Evolutionary conservation across 1,140 invertebrate genomes (phyloP).

Genomic region (Ceratoteleas bidentatus): DNA sequence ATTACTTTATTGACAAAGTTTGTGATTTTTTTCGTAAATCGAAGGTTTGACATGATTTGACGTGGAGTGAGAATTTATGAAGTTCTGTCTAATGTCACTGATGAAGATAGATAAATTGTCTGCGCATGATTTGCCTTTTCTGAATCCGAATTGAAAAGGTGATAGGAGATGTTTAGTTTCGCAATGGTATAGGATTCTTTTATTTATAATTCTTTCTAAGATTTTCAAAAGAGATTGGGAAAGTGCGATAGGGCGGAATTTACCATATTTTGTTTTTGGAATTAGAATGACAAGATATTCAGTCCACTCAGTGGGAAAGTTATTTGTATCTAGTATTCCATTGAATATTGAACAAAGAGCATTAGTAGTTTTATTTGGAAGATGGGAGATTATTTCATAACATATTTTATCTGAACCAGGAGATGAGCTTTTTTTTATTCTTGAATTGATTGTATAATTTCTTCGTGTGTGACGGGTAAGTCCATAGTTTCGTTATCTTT

Average conservation of each 20-base stretch:
- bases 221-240: constrained; percentile 11
- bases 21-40: not conserved
- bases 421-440: not conserved
- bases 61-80: not conserved
- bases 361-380: no score
- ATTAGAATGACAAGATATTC: constrained; percentile 4
- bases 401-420: not conserved
- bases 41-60: not conserved
- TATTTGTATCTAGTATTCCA: not conserved
- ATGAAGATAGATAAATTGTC: constrained; percentile 4
- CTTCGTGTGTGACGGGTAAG: not conserved
- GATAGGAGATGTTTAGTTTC: constrained; percentile 12
- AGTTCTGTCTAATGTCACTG: not conserved
- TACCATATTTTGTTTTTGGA: constrained; percentile 4
- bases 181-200: not conserved
- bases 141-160: not conserved
- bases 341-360: no score
- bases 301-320: not conserved
- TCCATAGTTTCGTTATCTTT: not conserved
- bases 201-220: constrained; percentile 18
- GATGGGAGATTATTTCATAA: not conserved
- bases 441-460: not conserved
- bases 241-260: constrained; percentile 7
- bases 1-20: constrained; percentile 10
- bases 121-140: constrained; percentile 17